A percentile compares a stretch with the other conserved stretches of the same genome.
Conservation (phyloP, 2,113 vertebrate genomes). For the Corapipo altera region DNA sequence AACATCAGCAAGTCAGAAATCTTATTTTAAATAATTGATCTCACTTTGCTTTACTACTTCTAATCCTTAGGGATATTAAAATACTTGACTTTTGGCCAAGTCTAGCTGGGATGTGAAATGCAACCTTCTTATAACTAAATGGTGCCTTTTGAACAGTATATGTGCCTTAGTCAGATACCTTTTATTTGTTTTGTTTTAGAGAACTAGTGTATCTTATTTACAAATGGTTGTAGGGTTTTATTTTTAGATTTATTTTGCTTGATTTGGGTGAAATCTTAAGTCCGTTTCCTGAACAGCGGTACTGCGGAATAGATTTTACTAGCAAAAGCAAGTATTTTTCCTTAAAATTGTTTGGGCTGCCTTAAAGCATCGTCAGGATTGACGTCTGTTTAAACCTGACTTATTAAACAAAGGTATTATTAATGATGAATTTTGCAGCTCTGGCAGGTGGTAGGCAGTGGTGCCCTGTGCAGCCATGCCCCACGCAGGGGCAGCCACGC, state of each 20-base stretch:
- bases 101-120: background rate
- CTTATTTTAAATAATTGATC: background rate
- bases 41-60: background rate
- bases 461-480: fast-evolving
- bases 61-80: background rate
- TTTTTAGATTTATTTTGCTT: background rate
- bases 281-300: background rate
- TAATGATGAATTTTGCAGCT: background rate
- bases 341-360: background rate
- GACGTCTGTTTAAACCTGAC: background rate
- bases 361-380: background rate
- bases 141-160: background rate
- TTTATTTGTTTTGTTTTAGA: background rate
- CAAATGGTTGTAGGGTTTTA: background rate
- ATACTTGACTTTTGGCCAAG: background rate
- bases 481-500: fast-evolving
- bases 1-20: background rate
- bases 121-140: background rate
- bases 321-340: background rate
- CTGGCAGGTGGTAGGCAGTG: background rate
- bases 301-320: background rate
- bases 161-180: background rate
- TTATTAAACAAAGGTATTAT: background rate
- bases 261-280: background rate
- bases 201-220: background rate